Evolutionary conservation across 2,888 invertebrate genomes (phyloP).

Genomic region (Caenorhabditis doughertyi): DNA sequence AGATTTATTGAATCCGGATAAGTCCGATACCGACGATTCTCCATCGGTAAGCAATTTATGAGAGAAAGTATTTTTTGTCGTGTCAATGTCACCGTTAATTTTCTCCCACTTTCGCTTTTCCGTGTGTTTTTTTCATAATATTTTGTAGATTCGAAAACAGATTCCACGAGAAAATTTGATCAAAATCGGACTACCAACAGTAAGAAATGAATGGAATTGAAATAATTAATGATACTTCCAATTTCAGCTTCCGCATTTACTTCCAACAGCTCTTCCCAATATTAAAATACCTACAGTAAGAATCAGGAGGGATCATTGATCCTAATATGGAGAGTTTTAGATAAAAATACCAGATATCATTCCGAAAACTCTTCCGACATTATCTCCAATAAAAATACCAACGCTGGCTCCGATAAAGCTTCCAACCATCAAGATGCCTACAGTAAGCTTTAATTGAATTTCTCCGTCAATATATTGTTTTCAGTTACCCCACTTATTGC

Average conservation of each 20-base stretch:
- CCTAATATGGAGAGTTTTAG: conserved; percentile 2
- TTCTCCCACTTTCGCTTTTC: conserved; percentile 39
- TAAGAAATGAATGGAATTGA: conserved; percentile 1
- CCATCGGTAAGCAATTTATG: conserved; percentile 27
- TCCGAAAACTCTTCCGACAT: conserved; percentile 12
- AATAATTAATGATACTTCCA: not conserved
- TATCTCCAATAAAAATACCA: conserved; percentile 12
- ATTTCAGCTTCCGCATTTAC: conserved; percentile 24
- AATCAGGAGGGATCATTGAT: not conserved
- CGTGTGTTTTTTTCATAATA: conserved; percentile 38
- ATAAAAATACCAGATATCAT: conserved; percentile 25
- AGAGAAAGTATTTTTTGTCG: conserved; percentile 6
- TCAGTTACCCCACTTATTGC: conserved; percentile 28
- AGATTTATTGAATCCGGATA: conserved; percentile 32
- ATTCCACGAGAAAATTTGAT: conserved; percentile 17
- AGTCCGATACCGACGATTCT: not conserved
- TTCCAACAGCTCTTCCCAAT: conserved; percentile 34
- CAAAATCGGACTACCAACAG: conserved; percentile 31
- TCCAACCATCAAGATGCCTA: conserved; percentile 25
- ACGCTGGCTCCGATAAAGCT: no score
- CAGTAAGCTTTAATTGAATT: not conserved
- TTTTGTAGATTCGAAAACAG: conserved; percentile 26
- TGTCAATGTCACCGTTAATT: not conserved
- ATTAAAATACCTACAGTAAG: conserved; percentile 3
- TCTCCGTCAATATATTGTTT: not conserved